phyloP scores from a whole-genome alignment of 2,113 vertebrate genomes.

The Malurus alboscapulatus region DNA sequence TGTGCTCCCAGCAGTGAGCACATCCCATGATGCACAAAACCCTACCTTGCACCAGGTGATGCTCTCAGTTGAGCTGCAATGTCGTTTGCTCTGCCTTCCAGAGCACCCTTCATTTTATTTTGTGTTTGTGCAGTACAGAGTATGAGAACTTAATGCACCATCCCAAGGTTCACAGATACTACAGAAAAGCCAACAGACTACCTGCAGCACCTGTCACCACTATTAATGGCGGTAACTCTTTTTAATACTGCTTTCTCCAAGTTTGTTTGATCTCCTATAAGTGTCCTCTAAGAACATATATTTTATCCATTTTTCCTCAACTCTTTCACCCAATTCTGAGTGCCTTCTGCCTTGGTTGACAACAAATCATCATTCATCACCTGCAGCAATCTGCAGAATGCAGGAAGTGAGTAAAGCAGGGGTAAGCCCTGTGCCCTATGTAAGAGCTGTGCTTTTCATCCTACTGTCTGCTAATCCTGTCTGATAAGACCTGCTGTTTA shows the following conservation, averaged over 20 bases:
- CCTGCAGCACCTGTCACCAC: neutral
- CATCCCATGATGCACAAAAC: accelerated
- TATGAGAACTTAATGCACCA: neutral
- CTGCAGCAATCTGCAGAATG: neutral
- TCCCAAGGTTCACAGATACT: neutral
- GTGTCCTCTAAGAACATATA: neutral
- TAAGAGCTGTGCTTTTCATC: neutral
- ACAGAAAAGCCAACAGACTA: neutral
- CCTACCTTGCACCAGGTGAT: neutral
- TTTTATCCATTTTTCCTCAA: neutral
- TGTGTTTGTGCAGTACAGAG: neutral
- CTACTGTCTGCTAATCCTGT: neutral
- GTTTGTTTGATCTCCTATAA: neutral
- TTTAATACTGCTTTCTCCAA: neutral
- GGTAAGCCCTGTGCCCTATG: neutral
- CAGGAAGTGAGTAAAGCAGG: neutral
- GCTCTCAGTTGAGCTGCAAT: neutral
- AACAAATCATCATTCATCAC: neutral
- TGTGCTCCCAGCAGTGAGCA: neutral
- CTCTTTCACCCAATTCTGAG: neutral
- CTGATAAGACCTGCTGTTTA: neutral
- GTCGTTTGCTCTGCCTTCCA: accelerated
- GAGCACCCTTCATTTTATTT: neutral
- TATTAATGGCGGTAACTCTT: neutral
- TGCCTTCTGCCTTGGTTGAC: neutral